phyloP scores from a whole-genome alignment of 2,888 invertebrate species.

The Notodromas monacha region DNA sequence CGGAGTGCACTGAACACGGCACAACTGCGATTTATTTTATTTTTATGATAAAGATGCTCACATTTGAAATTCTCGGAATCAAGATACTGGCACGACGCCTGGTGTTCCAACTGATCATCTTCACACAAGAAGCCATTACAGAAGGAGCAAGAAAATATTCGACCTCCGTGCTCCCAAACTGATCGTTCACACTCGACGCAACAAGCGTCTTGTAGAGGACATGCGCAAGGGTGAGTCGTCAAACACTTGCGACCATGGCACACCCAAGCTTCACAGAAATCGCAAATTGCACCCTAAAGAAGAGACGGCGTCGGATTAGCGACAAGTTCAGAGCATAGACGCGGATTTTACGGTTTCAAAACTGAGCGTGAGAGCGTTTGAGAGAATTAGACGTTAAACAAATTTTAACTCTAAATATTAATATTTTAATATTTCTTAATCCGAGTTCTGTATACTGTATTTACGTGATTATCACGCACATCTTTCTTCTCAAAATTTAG shows the following conservation, averaged over 20 bases:
- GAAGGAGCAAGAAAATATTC: slow-evolving; percentile 65
- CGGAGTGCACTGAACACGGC: too few relatives aligned
- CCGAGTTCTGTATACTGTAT: too few relatives aligned
- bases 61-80: slow-evolving; percentile 86
- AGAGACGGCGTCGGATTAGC: too few relatives aligned
- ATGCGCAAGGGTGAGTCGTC: slow-evolving; percentile 57
- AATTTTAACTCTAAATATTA: too few relatives aligned
- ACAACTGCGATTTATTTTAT: slow-evolving; percentile 1
- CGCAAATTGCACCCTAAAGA: slow-evolving; percentile 80
- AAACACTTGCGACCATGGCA: slow-evolving; percentile 79
- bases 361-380: too few relatives aligned
- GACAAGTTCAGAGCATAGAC: too few relatives aligned
- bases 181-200: slow-evolving; percentile 73
- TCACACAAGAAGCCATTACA: slow-evolving; percentile 54
- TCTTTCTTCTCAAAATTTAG: too few relatives aligned
- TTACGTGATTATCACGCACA: too few relatives aligned
- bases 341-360: too few relatives aligned
- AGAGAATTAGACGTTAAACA: too few relatives aligned
- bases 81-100: slow-evolving; percentile 75
- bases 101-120: slow-evolving; percentile 88
- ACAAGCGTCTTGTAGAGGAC: slow-evolving; percentile 52
- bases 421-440: too few relatives aligned
- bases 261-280: slow-evolving; percentile 88
- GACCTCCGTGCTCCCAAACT: slow-evolving; percentile 81
- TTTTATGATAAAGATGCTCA: slow-evolving; percentile 17